A percentile compares a stretch with the other conserved stretches of the same genome.
These are phyloP conservation scores for Flexamia atlantica DNA, from an alignment of 2,888 invertebrate species.

Conservation along the genomic window DNA sequence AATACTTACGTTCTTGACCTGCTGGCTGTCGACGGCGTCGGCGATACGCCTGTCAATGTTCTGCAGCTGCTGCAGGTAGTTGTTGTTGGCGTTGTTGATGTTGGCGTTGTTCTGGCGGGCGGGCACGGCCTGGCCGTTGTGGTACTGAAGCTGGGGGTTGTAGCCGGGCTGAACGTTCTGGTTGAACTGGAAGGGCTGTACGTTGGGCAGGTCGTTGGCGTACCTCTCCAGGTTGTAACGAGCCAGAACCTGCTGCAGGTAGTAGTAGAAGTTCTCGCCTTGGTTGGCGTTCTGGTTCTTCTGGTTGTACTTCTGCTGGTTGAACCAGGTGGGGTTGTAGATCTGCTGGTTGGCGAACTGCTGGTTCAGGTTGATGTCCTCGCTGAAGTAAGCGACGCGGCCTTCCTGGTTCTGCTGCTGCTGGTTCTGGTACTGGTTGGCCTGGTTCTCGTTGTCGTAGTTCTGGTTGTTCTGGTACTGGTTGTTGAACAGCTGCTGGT, in stretches of 20 bases:
- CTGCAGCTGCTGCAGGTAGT: conserved; percentile 74
- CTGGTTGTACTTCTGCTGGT: conserved; percentile 64
- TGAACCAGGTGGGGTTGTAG: conserved; percentile 76
- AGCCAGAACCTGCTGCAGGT: conserved; percentile 83
- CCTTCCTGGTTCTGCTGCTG: conserved; percentile 78
- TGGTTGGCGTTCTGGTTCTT: conserved; percentile 64
- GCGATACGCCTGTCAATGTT: conserved; percentile 57
- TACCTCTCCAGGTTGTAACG: conserved; percentile 78
- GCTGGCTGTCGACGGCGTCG: conserved; percentile 51
- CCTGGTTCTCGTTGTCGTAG: conserved; percentile 75
- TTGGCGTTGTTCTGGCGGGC: conserved; percentile 76
- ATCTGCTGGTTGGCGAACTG: conserved; percentile 81
- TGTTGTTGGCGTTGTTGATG: conserved; percentile 79
- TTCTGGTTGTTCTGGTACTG: conserved; percentile 70
- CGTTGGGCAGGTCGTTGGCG: conserved; percentile 76
- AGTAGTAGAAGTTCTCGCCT: conserved; percentile 75
- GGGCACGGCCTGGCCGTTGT: conserved; percentile 78
- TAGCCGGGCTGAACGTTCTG: conserved; percentile 74
- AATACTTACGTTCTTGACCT: conserved; percentile 44
- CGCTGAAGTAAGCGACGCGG: conserved; percentile 83
- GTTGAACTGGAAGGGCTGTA: conserved; percentile 76
- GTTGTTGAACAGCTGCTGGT: conserved; percentile 47
- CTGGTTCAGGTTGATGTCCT: conserved; percentile 82
- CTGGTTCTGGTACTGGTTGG: conserved; percentile 68
- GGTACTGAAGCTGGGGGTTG: conserved; percentile 78